Percentiles rank a stretch among this genome's conserved stretches.
These are phyloP conservation scores for Adelognathus sp. DNA, from an alignment of 2,888 invertebrate genomes.

Conservation along the genomic window DNA sequence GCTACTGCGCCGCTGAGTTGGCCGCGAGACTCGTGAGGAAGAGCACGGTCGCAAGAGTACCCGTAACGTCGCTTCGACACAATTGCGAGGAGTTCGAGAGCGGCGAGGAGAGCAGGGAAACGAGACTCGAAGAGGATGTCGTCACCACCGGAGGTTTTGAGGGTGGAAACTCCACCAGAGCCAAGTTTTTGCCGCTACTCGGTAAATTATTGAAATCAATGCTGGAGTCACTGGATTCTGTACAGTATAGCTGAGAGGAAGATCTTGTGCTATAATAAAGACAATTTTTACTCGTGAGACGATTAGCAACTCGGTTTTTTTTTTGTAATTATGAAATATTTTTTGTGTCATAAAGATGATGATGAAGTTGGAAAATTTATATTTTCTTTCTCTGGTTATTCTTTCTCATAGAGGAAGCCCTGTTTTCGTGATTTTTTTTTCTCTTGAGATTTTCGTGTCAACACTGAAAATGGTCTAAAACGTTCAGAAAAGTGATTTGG, in stretches of 20 bases:
- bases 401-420: too few relatives aligned
- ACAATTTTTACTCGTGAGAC: conserved; percentile 6
- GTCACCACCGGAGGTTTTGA: conserved; percentile 74
- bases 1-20: conserved; percentile 54
- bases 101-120: conserved; percentile 37
- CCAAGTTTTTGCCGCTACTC: conserved; percentile 75
- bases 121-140: conserved; percentile 64
- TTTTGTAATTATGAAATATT: conserved; percentile 28
- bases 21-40: conserved; percentile 70
- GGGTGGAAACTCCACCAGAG: conserved; percentile 61
- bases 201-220: conserved; percentile 77
- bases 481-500: too few relatives aligned
- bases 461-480: too few relatives aligned
- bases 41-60: conserved; percentile 69
- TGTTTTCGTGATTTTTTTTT: too few relatives aligned
- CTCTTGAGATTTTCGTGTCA: too few relatives aligned
- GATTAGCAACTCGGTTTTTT: background rate
- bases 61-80: conserved; percentile 57
- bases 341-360: too few relatives aligned
- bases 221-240: conserved; percentile 76
- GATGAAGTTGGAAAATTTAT: too few relatives aligned
- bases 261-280: conserved; percentile 2
- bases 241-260: conserved; percentile 66
- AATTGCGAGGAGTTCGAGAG: conserved; percentile 41
- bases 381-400: too few relatives aligned